These are phyloP conservation scores for Odontophorus gujanensis DNA, from an alignment of 2,113 vertebrate species.

Conservation along the genomic window DNA sequence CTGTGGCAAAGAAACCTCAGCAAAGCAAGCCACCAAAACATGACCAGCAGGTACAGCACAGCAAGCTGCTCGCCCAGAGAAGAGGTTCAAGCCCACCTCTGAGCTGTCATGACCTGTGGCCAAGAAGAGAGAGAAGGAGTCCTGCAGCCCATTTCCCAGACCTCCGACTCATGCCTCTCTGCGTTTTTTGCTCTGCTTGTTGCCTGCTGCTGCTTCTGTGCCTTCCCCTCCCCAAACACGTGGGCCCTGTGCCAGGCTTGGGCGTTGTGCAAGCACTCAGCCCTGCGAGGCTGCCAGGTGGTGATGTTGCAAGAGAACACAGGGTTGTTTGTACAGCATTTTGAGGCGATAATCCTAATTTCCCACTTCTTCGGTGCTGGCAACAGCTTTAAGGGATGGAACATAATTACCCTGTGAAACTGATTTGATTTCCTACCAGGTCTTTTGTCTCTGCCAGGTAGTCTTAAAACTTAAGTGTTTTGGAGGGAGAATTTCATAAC, in stretches of 20 bases:
- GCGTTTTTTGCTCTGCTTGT: background rate
- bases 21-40: background rate
- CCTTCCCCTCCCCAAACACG: background rate
- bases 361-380: background rate
- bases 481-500: constrained; percentile 27
- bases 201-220: background rate
- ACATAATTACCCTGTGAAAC: constrained; percentile 30
- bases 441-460: constrained; percentile 8
- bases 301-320: constrained; percentile 22
- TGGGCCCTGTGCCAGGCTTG: background rate
- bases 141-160: constrained; percentile 39
- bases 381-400: background rate
- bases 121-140: constrained; percentile 30
- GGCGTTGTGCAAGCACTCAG: background rate
- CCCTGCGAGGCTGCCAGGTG: background rate
- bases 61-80: background rate
- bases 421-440: constrained; percentile 19
- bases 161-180: background rate
- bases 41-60: background rate
- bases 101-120: constrained; percentile 32
- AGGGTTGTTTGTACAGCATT: background rate
- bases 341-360: background rate
- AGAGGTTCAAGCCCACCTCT: background rate
- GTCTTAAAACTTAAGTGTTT: constrained; percentile 20
- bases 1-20: background rate